Evolutionary conservation across 2,888 invertebrate species (phyloP).

Genomic region (Amiota minor): DNA sequence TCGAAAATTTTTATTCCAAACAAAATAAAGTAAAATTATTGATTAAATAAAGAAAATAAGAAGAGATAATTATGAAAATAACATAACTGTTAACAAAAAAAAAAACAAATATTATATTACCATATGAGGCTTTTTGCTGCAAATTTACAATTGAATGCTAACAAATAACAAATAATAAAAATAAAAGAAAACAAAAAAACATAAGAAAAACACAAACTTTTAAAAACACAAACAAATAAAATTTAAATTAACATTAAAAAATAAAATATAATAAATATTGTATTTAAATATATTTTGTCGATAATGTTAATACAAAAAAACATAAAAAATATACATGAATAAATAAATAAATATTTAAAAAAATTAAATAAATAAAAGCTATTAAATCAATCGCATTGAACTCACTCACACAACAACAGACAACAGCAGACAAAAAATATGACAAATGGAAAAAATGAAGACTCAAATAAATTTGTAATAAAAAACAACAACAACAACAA

Average conservation of each 20-base stretch:
- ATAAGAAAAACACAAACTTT: conserved; percentile 25
- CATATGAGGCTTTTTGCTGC: conserved; percentile 31
- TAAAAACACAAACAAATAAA: conserved; percentile 24
- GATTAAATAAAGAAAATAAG: not conserved
- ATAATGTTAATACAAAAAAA: conserved; percentile 59
- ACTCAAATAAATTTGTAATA: no score
- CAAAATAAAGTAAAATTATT: not conserved
- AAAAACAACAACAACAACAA: not conserved
- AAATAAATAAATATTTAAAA: conserved; percentile 26
- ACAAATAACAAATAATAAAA: conserved; percentile 27
- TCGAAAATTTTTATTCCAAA: not conserved
- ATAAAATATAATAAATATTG: conserved; percentile 41
- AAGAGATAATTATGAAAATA: not conserved
- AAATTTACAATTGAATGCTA: conserved; percentile 26
- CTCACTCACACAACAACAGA: conserved; percentile 38
- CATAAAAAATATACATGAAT: conserved; percentile 37
- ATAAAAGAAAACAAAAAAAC: conserved; percentile 31
- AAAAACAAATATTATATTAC: not conserved
- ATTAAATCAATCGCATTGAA: no score
- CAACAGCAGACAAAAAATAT: no score
- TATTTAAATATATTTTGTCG: conserved; percentile 61
- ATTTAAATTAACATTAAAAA: conserved; percentile 36
- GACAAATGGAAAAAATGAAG: no score
- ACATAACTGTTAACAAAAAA: not conserved
- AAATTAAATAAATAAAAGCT: conserved; percentile 22